Conservation (phyloP, 2,888 invertebrate species). For the Andrena hattorfiana region DNA sequence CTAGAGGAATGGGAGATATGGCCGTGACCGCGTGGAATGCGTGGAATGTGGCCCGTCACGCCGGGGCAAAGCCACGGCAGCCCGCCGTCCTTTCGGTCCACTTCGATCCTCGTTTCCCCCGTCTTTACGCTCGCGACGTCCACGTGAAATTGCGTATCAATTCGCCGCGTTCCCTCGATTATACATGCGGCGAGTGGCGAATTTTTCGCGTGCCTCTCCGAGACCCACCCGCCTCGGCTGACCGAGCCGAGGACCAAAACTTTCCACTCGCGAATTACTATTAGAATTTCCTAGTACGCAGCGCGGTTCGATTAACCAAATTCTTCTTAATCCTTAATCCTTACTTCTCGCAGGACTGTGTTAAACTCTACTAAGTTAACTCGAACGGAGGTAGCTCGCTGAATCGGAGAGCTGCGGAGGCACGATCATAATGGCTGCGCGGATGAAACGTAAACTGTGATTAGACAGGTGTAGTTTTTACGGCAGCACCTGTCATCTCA, state of each 20-base stretch:
- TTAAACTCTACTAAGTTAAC: too few relatives aligned
- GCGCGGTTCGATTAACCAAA: too few relatives aligned
- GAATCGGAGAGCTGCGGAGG: too few relatives aligned
- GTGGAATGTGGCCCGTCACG: conserved; percentile 84
- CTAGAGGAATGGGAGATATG: conserved; percentile 84
- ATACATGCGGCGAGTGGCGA: background rate
- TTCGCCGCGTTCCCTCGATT: conserved; percentile 26
- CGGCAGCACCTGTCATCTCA: conserved; percentile 50
- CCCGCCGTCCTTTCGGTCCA: conserved; percentile 77
- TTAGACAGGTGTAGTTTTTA: conserved; percentile 59
- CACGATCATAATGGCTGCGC: conserved; percentile 22
- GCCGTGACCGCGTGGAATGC: conserved; percentile 84
- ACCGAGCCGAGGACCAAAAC: too few relatives aligned
- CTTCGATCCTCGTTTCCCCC: conserved; percentile 74
- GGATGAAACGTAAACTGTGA: conserved; percentile 32
- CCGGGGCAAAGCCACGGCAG: conserved; percentile 76
- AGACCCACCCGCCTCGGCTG: too few relatives aligned
- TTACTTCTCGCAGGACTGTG: too few relatives aligned
- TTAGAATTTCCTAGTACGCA: too few relatives aligned
- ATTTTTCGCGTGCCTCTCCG: conserved; percentile 1
- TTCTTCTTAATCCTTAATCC: too few relatives aligned
- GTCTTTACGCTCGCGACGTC: conserved; percentile 51
- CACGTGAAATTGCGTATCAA: conserved; percentile 61
- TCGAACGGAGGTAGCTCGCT: too few relatives aligned
- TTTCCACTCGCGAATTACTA: too few relatives aligned